Base-by-base conservation (phyloP, 2,113 vertebrate species). In the Gambusia affinis region DNA sequence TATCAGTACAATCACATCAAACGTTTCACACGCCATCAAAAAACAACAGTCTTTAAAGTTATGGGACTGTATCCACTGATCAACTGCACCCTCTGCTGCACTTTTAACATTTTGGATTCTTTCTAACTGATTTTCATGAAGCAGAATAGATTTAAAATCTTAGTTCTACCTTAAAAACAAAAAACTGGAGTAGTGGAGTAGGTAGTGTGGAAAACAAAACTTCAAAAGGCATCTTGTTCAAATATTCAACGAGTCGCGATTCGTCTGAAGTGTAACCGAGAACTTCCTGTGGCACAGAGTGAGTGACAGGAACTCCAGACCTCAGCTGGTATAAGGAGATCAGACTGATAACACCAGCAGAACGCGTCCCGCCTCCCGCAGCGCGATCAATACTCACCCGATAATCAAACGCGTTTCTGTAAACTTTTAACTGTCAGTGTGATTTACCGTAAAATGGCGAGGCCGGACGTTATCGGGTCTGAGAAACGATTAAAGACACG, bases 1-100 rank as follows among this genome's bases (percentile, higher is more conserved):
- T 95, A 95, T 94, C 91, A 93, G 90, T 91, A 94, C 88, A 93
- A 92, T 92, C 91, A 87, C 87, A 82, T 93, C 92, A 93, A 92
- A 92, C 89, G 81, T 82, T 80, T 83, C 91, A 90, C 92, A 84
- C 89, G 81, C 82, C 78, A 80, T 70, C 90, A 91, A 91, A 89
- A 42, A 91, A 91, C 81, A 80, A 86, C 86, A 91, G 79, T 67
- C 78, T 82, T 80, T 84, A 76, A 89, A 92, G 83, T 87, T 28
- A 73, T 87, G 80, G 84, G 77, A 87, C 75, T 80, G 82, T 69
- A 85, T 88, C 91, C 88, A 93, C 90, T 92, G 87, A 91, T 90
- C 82, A 90, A 88, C 85, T 14, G 4, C 7, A 47, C 14, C 44
- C 44, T 47, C 44, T 5, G 44, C 44, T 70, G 68, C 64, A 79